Evolutionary conservation across 2,113 vertebrate genomes (phyloP).

Genomic region (Mola mola): DNA sequence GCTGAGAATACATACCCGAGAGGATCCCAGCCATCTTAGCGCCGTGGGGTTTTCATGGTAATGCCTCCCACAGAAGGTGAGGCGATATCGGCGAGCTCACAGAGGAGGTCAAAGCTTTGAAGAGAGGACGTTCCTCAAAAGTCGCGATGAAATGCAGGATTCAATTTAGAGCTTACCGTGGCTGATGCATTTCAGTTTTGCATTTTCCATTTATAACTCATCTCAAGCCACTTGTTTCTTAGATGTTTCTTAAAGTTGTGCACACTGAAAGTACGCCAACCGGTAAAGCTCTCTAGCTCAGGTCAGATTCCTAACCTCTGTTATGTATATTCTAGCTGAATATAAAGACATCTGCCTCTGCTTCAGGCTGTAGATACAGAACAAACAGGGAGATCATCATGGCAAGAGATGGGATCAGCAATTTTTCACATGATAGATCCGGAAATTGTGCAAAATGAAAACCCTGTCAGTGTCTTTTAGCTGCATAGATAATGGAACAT

Average conservation of each 20-base stretch:
- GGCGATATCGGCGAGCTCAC: slow-evolving; percentile 6
- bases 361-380: background rate
- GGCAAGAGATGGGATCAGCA: background rate
- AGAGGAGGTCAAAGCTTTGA: slow-evolving; percentile 5
- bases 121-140: slow-evolving; percentile 21
- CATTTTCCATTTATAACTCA: background rate
- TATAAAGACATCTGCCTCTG: background rate
- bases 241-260: too few species aligned
- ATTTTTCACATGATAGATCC: slow-evolving; percentile 4
- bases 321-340: background rate
- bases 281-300: slow-evolving; percentile 8
- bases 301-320: slow-evolving; percentile 1
- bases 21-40: slow-evolving; percentile 33
- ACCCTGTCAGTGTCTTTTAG: slow-evolving; percentile 3
- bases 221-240: background rate
- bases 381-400: background rate
- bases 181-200: background rate
- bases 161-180: slow-evolving; percentile 12
- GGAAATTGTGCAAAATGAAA: slow-evolving; percentile 14
- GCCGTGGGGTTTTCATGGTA: slow-evolving; percentile 19
- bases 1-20: slow-evolving; percentile 13
- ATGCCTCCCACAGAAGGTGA: slow-evolving; percentile 25
- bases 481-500: background rate
- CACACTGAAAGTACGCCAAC: background rate
- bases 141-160: too few species aligned